phyloP scores from a whole-genome alignment of 1,140 invertebrate genomes.

The Steinernema khuongi region DNA sequence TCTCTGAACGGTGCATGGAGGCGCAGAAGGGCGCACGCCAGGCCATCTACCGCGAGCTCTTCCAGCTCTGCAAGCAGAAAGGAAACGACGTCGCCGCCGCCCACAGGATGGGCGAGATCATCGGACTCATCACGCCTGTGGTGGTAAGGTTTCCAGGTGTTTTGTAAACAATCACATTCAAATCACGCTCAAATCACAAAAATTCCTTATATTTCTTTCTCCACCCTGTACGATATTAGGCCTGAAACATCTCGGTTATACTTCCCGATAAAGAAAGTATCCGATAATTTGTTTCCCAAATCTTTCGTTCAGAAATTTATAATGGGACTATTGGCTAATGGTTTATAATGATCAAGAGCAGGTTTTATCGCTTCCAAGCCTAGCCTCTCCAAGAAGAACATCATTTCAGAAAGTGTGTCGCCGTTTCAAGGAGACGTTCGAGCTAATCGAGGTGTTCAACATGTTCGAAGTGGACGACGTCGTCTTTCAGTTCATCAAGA shows the following conservation, averaged over 20 bases:
- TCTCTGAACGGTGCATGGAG: neutral
- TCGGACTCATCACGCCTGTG: neutral
- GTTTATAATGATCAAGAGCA: no score
- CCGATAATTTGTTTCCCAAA: no score
- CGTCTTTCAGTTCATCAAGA: neutral
- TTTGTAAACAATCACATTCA: no score
- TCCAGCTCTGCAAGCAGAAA: neutral
- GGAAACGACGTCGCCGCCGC: neutral
- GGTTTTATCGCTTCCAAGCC: no score
- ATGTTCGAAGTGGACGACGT: slow-evolving; percentile 10
- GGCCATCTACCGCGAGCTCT: slow-evolving; percentile 1
- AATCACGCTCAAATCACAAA: no score
- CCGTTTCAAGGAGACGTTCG: neutral
- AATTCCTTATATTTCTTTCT: neutral
- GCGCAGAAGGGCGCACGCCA: neutral
- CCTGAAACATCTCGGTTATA: no score
- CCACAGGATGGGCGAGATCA: neutral
- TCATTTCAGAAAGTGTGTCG: neutral
- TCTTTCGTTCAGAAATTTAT: no score
- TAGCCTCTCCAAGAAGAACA: no score
- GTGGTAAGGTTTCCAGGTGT: neutral
- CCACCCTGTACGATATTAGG: neutral
- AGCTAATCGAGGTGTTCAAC: neutral
- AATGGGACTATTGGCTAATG: no score
- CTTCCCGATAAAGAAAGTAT: no score